Conservation (phyloP, 35 echinoderm and acorn worm genomes). For the Diadema setosum region DNA sequence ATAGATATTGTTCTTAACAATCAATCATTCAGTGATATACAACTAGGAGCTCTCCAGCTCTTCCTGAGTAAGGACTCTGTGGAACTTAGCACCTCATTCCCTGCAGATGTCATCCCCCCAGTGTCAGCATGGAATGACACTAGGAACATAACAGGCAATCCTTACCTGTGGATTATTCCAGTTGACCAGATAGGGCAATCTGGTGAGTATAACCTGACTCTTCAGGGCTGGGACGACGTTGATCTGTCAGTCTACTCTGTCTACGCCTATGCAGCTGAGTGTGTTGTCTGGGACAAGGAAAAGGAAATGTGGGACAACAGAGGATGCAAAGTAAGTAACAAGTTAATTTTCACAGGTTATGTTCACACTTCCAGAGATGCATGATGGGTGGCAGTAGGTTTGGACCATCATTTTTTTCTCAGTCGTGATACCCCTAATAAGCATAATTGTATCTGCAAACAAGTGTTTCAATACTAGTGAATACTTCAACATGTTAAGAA, state of each 20-base stretch:
- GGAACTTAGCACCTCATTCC: neutral
- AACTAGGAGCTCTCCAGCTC: neutral
- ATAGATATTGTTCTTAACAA: slow-evolving; percentile 14
- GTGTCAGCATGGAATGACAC: slow-evolving; percentile 45
- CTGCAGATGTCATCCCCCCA: neutral
- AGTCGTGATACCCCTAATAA: too few relatives aligned
- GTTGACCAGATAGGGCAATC: slow-evolving; percentile 2
- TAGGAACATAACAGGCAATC: slow-evolving; percentile 18
- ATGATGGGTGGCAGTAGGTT: too few relatives aligned
- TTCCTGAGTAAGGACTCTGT: neutral
- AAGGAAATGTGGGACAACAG: slow-evolving; percentile 57
- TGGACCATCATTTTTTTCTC: too few relatives aligned
- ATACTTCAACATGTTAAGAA: too few relatives aligned
- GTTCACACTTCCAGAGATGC: too few relatives aligned
- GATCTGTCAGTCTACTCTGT: slow-evolving; percentile 33
- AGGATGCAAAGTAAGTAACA: slow-evolving; percentile 75
- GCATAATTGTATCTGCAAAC: too few relatives aligned
- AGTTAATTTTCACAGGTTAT: too few relatives aligned
- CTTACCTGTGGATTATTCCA: slow-evolving; percentile 57
- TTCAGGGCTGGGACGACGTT: slow-evolving; percentile 6
- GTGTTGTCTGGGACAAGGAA: slow-evolving; percentile 67
- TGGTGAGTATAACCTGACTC: slow-evolving; percentile 27
- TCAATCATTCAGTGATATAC: neutral
- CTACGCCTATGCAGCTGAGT: slow-evolving; percentile 36
- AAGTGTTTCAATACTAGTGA: too few relatives aligned